A percentile compares a stretch with the other conserved stretches of the same genome.
Evolutionary conservation across 2,113 vertebrate species (phyloP).

Genomic region (Drymodes brunneopygia): DNA sequence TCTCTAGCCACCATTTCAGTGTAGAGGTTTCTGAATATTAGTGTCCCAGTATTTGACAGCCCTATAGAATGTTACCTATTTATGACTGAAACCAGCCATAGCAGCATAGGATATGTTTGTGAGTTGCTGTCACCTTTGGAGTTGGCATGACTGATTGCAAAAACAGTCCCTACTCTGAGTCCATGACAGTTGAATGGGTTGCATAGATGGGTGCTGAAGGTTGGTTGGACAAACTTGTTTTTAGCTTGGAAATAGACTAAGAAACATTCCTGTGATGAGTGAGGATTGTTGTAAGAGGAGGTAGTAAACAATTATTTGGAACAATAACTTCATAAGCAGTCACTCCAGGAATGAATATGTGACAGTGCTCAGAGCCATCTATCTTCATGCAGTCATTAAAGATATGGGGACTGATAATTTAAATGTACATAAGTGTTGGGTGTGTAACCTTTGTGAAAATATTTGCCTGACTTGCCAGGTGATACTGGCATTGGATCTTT

Average conservation of each 20-base stretch:
- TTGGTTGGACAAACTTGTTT: not conserved
- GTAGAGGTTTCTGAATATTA: not conserved
- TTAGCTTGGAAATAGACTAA: not conserved
- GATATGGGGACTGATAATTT: not conserved
- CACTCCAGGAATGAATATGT: not conserved
- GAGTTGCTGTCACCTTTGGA: not conserved
- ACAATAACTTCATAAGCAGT: not conserved
- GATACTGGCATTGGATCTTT: not conserved
- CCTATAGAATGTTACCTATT: not conserved
- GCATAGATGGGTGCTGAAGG: not conserved
- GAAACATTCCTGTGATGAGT: not conserved
- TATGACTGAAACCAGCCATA: not conserved
- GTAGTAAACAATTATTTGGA: not conserved
- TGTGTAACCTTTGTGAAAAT: not conserved
- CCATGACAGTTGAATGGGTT: not conserved
- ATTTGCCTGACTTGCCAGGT: not conserved
- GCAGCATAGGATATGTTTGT: not conserved
- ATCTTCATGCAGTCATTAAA: not conserved
- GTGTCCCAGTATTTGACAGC: not conserved
- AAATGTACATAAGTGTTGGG: not conserved
- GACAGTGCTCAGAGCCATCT: not conserved
- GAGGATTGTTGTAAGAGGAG: not conserved
- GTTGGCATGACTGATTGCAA: not conserved
- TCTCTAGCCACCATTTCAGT: not conserved
- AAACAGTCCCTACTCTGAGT: not conserved